These are phyloP conservation scores for Nematopogon swammerdamellus DNA, from an alignment of 2,888 invertebrate species.

Conservation along the genomic window DNA sequence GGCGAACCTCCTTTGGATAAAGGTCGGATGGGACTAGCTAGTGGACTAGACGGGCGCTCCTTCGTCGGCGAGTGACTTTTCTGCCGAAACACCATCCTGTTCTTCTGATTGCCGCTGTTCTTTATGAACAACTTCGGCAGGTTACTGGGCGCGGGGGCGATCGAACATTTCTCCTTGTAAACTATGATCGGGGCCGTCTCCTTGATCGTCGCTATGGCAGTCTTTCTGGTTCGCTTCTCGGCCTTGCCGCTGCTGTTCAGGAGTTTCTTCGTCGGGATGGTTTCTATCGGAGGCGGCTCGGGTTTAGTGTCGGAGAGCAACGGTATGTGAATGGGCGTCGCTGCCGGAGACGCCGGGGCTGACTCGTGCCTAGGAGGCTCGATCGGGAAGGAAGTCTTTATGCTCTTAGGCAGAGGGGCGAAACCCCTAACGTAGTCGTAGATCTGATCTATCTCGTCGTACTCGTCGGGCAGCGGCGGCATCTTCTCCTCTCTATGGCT, in stretches of 20 bases:
- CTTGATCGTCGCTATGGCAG: conserved; percentile 54
- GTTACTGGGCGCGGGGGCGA: conserved; percentile 47
- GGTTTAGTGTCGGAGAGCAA: conserved; percentile 65
- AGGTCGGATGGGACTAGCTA: conserved; percentile 46
- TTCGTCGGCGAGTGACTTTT: conserved; percentile 72
- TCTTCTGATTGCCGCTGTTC: conserved; percentile 63
- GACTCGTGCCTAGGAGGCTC: conserved; percentile 49
- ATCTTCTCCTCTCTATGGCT: conserved; percentile 64
- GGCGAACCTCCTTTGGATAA: conserved; percentile 70
- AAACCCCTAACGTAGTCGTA: conserved; percentile 94
- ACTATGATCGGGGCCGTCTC: conserved; percentile 49
- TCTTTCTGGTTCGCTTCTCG: conserved; percentile 73
- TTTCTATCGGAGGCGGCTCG: conserved; percentile 89
- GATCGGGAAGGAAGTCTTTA: conserved; percentile 61
- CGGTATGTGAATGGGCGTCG: conserved; percentile 53
- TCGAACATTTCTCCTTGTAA: conserved; percentile 57
- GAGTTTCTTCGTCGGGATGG: conserved; percentile 81
- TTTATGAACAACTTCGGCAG: conserved; percentile 78
- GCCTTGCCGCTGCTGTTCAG: conserved; percentile 47
- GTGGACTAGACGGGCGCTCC: conserved; percentile 65
- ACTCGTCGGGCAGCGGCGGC: conserved; percentile 68
- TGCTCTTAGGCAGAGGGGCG: conserved; percentile 83
- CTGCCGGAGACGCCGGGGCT: conserved; percentile 54
- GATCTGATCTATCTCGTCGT: conserved; percentile 95
- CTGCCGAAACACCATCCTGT: conserved; percentile 63